Percentiles rank a stretch among this genome's conserved stretches.
phyloP scores from a whole-genome alignment of 2,888 invertebrate genomes.

The Abrostola triplasia region DNA sequence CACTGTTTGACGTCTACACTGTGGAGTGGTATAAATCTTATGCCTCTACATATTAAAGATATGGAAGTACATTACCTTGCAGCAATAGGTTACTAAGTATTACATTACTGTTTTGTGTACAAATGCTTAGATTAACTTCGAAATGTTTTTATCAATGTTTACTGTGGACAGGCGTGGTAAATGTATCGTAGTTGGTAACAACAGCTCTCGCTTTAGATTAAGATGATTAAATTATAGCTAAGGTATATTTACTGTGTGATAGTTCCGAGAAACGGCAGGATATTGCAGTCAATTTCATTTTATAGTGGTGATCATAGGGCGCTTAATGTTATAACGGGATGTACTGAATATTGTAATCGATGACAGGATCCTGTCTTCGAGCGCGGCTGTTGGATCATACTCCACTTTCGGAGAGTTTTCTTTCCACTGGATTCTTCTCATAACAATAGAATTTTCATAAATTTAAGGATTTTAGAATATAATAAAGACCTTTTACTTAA shows the following conservation, averaged over 20 bases:
- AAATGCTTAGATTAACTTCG: background rate
- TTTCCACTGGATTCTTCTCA: too few species aligned
- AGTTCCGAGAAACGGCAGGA: slow-evolving; percentile 8
- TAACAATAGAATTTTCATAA: too few species aligned
- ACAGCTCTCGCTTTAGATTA: background rate
- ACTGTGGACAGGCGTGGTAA: background rate
- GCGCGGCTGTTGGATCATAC: background rate
- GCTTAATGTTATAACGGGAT: slow-evolving; percentile 18
- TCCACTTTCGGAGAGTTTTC: background rate
- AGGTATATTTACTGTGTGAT: background rate
- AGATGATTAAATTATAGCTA: background rate
- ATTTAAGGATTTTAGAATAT: too few species aligned
- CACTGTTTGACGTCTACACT: slow-evolving; percentile 22
- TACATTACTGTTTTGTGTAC: background rate
- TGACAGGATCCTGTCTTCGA: background rate
- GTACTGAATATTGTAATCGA: slow-evolving; percentile 9
- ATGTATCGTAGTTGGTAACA: background rate
- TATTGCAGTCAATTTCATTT: slow-evolving; percentile 29
- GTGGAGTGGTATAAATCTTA: slow-evolving; percentile 11
- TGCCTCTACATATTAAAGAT: background rate
- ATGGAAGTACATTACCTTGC: background rate
- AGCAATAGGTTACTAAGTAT: background rate
- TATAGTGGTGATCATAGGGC: slow-evolving; percentile 6
- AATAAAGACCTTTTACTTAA: too few species aligned
- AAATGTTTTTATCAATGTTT: background rate